Conservation (phyloP, 2,888 invertebrate genomes). For the Stratiomys singularior region DNA sequence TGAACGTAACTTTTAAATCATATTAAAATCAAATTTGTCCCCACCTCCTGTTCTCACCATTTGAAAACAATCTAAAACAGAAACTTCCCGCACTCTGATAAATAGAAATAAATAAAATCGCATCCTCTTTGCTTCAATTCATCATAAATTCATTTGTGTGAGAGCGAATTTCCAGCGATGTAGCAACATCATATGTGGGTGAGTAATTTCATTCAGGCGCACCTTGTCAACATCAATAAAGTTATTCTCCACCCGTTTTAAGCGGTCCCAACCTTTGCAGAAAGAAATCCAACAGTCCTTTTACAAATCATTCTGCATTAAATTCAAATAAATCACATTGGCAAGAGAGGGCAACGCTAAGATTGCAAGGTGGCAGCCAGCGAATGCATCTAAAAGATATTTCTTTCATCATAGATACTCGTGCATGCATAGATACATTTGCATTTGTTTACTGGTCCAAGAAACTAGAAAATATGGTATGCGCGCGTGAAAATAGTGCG, state of each 20-base stretch:
- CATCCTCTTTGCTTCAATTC: not conserved
- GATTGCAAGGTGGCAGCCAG: not conserved
- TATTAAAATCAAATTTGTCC: no score
- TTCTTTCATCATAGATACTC: not conserved
- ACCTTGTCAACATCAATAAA: slow-evolving; percentile 17
- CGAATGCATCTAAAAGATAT: not conserved
- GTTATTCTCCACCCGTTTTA: not conserved
- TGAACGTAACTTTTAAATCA: no score
- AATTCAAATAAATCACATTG: slow-evolving; percentile 24
- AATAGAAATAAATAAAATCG: not conserved
- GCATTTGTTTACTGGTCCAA: not conserved
- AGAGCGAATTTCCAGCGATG: not conserved
- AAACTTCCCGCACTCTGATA: no score
- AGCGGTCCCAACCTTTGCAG: not conserved
- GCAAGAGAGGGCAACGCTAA: not conserved
- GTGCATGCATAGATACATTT: not conserved
- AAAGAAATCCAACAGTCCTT: slow-evolving; percentile 8
- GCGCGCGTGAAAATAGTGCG: slow-evolving; percentile 24
- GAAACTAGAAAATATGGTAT: not conserved
- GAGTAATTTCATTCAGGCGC: not conserved
- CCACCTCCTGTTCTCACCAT: no score
- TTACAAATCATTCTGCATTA: slow-evolving; percentile 25
- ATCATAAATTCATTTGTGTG: not conserved
- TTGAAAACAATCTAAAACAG: no score
- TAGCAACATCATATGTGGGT: not conserved